Percentiles rank a stretch among this genome's conserved stretches.
phyloP scores from a whole-genome alignment of 2,888 invertebrate genomes.

The Heteromurus nitidus region DNA sequence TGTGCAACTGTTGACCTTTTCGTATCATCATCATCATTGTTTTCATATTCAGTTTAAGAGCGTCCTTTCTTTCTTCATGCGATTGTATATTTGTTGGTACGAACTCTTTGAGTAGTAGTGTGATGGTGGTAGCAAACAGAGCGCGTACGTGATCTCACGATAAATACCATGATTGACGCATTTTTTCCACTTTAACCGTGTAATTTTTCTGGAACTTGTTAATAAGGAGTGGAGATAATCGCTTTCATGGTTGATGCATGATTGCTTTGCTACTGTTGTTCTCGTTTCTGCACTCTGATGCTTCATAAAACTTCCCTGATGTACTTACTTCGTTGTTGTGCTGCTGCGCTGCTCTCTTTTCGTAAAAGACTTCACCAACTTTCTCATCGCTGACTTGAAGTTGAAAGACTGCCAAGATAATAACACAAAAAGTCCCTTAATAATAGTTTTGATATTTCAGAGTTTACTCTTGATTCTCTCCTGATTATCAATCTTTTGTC shows the following conservation, averaged over 20 bases:
- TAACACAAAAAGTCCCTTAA: not conserved
- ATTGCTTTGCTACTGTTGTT: slow-evolving; percentile 31
- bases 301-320: too few relatives aligned
- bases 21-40: too few relatives aligned
- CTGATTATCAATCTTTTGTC: slow-evolving; percentile 33
- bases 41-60: not conserved
- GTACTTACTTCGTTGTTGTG: too few relatives aligned
- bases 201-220: slow-evolving; percentile 44
- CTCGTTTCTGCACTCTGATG: slow-evolving; percentile 1
- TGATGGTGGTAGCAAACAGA: slow-evolving; percentile 14
- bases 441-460: slow-evolving; percentile 9
- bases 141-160: slow-evolving; percentile 41
- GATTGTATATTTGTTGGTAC: too few relatives aligned
- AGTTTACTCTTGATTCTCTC: slow-evolving; percentile 22
- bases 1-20: too few relatives aligned
- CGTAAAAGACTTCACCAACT: not conserved
- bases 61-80: not conserved
- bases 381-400: slow-evolving; percentile 9
- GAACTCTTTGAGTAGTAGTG: not conserved
- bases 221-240: slow-evolving; percentile 49
- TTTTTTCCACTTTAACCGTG: slow-evolving; percentile 43
- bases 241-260: slow-evolving; percentile 42
- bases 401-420: slow-evolving; percentile 10
- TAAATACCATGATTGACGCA: slow-evolving; percentile 45
- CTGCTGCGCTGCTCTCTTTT: not conserved